Evolutionary conservation across 2,113 vertebrate species (phyloP), one percentile per base, ranked within the genome.

Genomic region (Dasypus novemcinctus): DNA sequence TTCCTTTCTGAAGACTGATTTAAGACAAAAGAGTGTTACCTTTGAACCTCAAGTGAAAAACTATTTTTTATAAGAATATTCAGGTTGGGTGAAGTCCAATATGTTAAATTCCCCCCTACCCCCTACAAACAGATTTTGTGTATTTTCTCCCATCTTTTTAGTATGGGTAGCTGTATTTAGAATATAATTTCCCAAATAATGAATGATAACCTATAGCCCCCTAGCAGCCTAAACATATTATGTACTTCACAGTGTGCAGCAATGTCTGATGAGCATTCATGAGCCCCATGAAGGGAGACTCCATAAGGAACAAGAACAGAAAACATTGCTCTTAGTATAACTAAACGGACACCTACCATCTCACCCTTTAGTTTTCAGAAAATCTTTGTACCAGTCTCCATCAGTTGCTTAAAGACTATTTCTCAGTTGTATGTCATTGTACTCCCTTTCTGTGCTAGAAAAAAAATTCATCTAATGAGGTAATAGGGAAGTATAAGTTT

Each of bases 131-230:
- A 72, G 2, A 33, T 93, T 43, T 88, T 93, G 69, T n/a, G 25
- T 57, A 66, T 25, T 69, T 86, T 3, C 74, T 54, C 20, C 3
- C 1, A 75, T 71, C 41, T 14, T 74, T 89, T 90, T 41, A n/a
- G 2, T 49, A 61, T 49, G 57, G 5, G 87, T 25, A 38, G 43
- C 54, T 71, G 27, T 80, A 52, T 23, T 25, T 76, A 8, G n/a
- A 88, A 97, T 84, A 80, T 38, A 63, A n/a, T 93, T 49, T 59
- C 29, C 29, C 29, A 11, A 93, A 91, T 33, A 83, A 61, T 79
- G 25, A 66, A 49, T 84, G 17, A 75, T 64, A 43, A 17, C 33
- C 23, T 87, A 72, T 69, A 71, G 25, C 7, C 82, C 64, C 46
- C 76, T 91, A 64, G 52, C 75, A 41, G 64, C 7, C 36, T 1